A percentile compares a stretch with the other conserved stretches of the same genome.
phyloP scores from a whole-genome alignment of 2,113 vertebrate species.

The Shinisaurus crocodilurus region DNA sequence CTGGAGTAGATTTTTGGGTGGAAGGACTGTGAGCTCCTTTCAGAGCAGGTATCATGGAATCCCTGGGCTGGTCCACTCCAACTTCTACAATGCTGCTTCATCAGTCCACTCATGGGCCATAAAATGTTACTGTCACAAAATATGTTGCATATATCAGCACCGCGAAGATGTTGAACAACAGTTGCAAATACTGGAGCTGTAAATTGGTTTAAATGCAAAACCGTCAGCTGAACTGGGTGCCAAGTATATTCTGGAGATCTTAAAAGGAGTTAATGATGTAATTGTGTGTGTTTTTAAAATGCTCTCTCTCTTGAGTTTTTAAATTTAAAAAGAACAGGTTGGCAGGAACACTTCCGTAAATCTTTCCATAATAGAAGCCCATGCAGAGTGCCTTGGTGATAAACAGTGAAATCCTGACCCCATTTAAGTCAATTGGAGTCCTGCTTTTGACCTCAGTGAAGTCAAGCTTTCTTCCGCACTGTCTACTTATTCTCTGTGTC shows the following conservation, averaged over 20 bases:
- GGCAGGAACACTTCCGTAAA: background rate
- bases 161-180: background rate
- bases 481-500: conserved; percentile 33
- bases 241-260: conserved; percentile 24
- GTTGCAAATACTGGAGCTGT: background rate
- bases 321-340: background rate
- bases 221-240: conserved; percentile 11
- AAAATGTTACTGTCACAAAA: too few species aligned
- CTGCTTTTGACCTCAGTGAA: background rate
- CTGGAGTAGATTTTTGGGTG: too few species aligned
- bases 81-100: background rate
- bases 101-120: background rate
- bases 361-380: conserved; percentile 17
- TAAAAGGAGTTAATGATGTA: conserved; percentile 36
- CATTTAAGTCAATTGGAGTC: conserved; percentile 15
- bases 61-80: background rate
- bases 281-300: conserved; percentile 31
- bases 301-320: conserved; percentile 6
- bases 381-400: background rate
- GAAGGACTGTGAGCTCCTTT: background rate
- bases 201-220: conserved; percentile 28
- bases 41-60: background rate
- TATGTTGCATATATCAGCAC: too few species aligned
- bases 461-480: background rate
- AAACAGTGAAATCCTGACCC: background rate